Base-by-base conservation (phyloP, 2,797 vertebrate species). In the Petrocephalus sullivani region DNA sequence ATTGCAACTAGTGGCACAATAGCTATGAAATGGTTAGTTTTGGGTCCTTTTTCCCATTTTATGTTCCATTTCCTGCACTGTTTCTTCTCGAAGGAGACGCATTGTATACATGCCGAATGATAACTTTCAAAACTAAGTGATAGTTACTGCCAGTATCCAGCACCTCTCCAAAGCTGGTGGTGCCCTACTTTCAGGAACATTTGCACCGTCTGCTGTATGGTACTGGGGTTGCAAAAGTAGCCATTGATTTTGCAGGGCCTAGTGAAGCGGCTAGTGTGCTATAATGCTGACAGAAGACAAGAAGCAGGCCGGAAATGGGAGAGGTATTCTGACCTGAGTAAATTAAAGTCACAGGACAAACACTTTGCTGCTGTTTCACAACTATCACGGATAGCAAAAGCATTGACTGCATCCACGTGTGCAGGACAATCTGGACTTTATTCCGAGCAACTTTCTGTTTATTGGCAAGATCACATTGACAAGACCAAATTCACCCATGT, bases 381-480 rank as follows among this genome's bases (percentile, higher is more conserved):
- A 87, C 51, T n/a, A 9, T 51, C 10, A 12, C 21, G 41, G 86
- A 28, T 51, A 64, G 41, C n/a, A 64, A 58, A 51, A 67, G 60
- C 86, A 57, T 53, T 56, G 82, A 75, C 61, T 86, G 16, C n/a
- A 28, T 57, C 49, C 61, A 88, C 37, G 53, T 88, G 33, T 49
- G 23, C 88, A 75, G 53, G 33, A 28, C 64, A 60, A 60, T 60
- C 88, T 86, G 88, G 67, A 82, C 71, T 89, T 89, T 89, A 87
- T 89, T 89, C 41, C 56, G 23, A 82, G 84, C 64, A 86, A 58
- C 1, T 33, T 56, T 7, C 53, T 10, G 23, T 28, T 58, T 85
- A 88, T 86, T 16, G 64, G 28, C 2, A 8, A 46, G 53, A 67
- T n/a, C 46, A 58, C 49, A 16, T n/a, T 16, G 53, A 49, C 8